Conservation (phyloP, 2,113 vertebrate species). For the Micronycteris hirsuta region DNA sequence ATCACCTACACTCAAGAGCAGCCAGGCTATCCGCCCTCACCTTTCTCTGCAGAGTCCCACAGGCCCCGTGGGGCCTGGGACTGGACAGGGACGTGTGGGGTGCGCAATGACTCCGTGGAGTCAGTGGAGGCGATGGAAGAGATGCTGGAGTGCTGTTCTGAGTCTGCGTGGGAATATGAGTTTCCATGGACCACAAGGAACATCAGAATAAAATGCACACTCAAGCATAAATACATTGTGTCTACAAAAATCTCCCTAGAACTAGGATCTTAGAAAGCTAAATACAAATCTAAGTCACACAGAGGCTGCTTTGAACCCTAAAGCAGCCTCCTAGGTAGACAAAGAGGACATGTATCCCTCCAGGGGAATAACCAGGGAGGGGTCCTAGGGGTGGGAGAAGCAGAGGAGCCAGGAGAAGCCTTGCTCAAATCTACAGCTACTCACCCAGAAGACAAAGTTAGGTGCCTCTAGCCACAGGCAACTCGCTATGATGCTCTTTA, state of each 20-base stretch:
- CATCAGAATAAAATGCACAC: slow-evolving; percentile 32
- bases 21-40: slow-evolving; percentile 41
- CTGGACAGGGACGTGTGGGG: neutral
- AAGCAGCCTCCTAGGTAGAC: neutral
- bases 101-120: slow-evolving; percentile 17
- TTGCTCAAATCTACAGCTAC: slow-evolving; percentile 31
- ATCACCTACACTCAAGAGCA: neutral
- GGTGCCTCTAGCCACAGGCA: neutral
- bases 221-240: slow-evolving; percentile 11
- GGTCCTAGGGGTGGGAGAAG: neutral
- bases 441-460: neutral
- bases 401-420: neutral
- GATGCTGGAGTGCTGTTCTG: slow-evolving; percentile 48
- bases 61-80: slow-evolving; percentile 25
- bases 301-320: slow-evolving; percentile 5
- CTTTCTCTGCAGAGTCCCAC: slow-evolving; percentile 37
- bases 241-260: slow-evolving; percentile 41
- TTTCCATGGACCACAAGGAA: slow-evolving; percentile 13
- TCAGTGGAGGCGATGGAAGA: slow-evolving; percentile 48
- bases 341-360: neutral
- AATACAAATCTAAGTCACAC: neutral
- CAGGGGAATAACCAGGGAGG: neutral
- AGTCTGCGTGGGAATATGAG: slow-evolving; percentile 17
- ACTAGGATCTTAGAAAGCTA: slow-evolving; percentile 45
- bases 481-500: neutral